Evolutionary conservation across 2,797 vertebrate genomes (phyloP).

Genomic region (Fringilla coelebs): DNA sequence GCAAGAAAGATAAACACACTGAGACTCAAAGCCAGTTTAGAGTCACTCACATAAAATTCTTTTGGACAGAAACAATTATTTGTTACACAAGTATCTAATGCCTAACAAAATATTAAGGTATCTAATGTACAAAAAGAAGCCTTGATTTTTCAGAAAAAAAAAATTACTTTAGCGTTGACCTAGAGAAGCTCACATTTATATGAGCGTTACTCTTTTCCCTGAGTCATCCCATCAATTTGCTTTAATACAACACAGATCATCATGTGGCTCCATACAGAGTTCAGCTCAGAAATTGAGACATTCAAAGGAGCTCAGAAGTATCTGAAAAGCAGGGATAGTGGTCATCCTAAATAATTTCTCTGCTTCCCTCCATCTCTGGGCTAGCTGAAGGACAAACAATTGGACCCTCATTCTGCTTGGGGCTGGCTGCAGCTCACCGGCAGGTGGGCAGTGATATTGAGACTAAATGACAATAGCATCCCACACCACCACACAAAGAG

Average conservation of each 20-base stretch:
- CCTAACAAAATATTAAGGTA: neutral
- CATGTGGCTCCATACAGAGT: neutral
- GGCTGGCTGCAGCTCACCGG: neutral
- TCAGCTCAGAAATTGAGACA: neutral
- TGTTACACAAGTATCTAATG: neutral
- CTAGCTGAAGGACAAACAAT: neutral
- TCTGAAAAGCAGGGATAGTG: neutral
- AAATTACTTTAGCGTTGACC: neutral
- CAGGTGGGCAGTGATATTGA: neutral
- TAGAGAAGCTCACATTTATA: neutral
- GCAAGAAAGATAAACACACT: neutral
- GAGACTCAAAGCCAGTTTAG: neutral
- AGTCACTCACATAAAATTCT: neutral
- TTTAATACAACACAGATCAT: neutral
- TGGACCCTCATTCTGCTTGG: neutral
- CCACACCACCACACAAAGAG: neutral
- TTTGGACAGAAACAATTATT: neutral
- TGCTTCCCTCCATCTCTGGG: neutral
- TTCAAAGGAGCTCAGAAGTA: neutral
- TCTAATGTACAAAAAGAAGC: neutral
- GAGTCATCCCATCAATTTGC: slow-evolving; percentile 28
- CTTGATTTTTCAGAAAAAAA: neutral
- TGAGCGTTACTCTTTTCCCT: neutral
- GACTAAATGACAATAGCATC: neutral
- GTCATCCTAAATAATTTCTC: neutral